Conservation (phyloP, 2,888 invertebrate species). For the Drosophila mimica region DNA sequence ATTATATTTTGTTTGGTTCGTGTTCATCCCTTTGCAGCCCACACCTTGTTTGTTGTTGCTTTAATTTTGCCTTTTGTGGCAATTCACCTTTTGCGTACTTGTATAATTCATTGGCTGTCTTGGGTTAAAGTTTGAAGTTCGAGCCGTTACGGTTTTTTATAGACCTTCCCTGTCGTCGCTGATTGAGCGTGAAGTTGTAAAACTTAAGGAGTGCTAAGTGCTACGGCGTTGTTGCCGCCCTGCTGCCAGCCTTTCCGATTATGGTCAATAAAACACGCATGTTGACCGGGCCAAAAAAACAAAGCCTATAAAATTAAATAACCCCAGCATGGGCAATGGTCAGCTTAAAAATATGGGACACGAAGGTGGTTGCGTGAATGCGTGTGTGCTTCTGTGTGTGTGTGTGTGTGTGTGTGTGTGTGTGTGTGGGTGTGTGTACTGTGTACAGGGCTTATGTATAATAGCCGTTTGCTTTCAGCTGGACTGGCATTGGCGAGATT, state of each 20-base stretch:
- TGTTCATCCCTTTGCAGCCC: background rate
- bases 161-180: slow-evolving; percentile 38
- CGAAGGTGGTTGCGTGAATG: slow-evolving; percentile 25
- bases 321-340: slow-evolving; percentile 37
- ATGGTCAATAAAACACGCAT: slow-evolving; percentile 70
- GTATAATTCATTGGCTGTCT: slow-evolving; percentile 27
- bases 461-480: slow-evolving; percentile 26
- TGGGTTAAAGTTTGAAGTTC: slow-evolving; percentile 68
- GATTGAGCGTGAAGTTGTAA: slow-evolving; percentile 80
- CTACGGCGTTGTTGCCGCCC: slow-evolving; percentile 25
- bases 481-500: slow-evolving; percentile 46
- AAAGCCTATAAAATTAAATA: slow-evolving; percentile 59
- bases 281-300: slow-evolving; percentile 15
- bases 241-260: slow-evolving; percentile 45
- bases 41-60: slow-evolving; percentile 1
- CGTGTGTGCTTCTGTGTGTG: slow-evolving; percentile 15
- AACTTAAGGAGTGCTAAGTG: slow-evolving; percentile 81
- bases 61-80: slow-evolving; percentile 3
- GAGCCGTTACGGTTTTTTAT: slow-evolving; percentile 55
- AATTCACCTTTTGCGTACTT: slow-evolving; percentile 2
- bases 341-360: slow-evolving; percentile 39
- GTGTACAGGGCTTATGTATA: slow-evolving; percentile 35
- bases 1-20: slow-evolving; percentile 13
- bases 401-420: slow-evolving; percentile 23
- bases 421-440: slow-evolving; percentile 17